Conservation (phyloP, 2,113 vertebrate species). For the Pollachius pollachius region DNA sequence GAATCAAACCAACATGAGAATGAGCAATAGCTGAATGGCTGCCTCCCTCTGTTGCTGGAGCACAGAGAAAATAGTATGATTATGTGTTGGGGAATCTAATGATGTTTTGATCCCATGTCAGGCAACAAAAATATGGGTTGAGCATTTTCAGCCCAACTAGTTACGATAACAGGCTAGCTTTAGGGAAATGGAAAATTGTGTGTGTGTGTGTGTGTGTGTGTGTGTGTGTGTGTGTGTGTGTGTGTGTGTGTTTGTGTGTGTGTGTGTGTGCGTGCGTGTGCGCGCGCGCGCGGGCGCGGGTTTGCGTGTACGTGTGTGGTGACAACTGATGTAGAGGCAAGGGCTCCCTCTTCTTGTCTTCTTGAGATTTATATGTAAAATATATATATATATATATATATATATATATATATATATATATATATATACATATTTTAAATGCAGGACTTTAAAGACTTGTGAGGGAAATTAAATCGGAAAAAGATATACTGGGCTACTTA, state of each 20-base stretch:
- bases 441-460: no score
- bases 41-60: conserved; percentile 27
- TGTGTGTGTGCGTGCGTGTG: not conserved
- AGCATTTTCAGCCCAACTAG: conserved; percentile 1
- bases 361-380: conserved; percentile 17
- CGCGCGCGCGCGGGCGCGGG: not conserved
- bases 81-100: not conserved
- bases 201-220: conserved; percentile 3
- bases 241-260: not conserved
- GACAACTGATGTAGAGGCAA: conserved; percentile 46
- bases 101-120: conserved; percentile 21
- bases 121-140: conserved; percentile 3
- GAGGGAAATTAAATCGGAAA: no score
- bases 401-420: no score
- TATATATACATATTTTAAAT: no score
- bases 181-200: not conserved
- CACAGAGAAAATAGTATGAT: conserved; percentile 15
- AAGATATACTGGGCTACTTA: no score
- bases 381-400: no score
- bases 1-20: conserved; percentile 51
- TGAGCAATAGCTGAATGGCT: conserved; percentile 28
- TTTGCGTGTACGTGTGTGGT: no score
- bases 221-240: not conserved
- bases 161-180: not conserved
- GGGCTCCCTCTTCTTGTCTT: conserved; percentile 69